Conservation (phyloP, 2,888 invertebrate genomes). For the Erebia aethiops region DNA sequence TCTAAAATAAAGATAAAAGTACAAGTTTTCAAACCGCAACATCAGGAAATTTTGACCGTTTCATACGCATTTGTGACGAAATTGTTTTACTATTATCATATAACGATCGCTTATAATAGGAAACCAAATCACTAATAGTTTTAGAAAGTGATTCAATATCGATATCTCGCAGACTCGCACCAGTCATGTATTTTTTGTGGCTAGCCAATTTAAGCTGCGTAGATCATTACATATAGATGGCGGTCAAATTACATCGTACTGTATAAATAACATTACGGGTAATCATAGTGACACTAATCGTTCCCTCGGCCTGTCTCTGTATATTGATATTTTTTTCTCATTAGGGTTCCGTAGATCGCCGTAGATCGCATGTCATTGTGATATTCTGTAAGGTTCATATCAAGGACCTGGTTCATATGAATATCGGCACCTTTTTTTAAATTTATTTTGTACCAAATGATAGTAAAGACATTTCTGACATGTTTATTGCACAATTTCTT, state of each 20-base stretch:
- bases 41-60: constrained; percentile 51
- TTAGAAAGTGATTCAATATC: constrained; percentile 60
- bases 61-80: constrained; percentile 43
- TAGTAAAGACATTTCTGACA: too few relatives aligned
- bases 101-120: constrained; percentile 34
- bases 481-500: too few relatives aligned
- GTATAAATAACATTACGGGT: constrained; percentile 55
- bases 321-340: constrained; percentile 59
- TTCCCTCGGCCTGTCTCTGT: constrained; percentile 50
- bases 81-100: constrained; percentile 44
- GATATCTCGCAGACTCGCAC: constrained; percentile 39
- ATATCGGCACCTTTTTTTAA: too few relatives aligned
- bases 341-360: not conserved
- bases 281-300: constrained; percentile 69
- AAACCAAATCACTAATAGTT: constrained; percentile 47
- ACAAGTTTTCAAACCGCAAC: constrained; percentile 52
- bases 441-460: too few relatives aligned
- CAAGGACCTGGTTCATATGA: too few relatives aligned
- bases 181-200: constrained; percentile 55
- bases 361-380: not conserved
- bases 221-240: constrained; percentile 49
- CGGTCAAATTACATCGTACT: constrained; percentile 57
- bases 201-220: constrained; percentile 50
- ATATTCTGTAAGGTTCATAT: too few relatives aligned
- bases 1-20: constrained; percentile 48